A percentile compares a stretch with the other conserved stretches of the same genome.
Evolutionary conservation across 2,888 invertebrate species (phyloP).

Genomic region (Amiota mariae): DNA sequence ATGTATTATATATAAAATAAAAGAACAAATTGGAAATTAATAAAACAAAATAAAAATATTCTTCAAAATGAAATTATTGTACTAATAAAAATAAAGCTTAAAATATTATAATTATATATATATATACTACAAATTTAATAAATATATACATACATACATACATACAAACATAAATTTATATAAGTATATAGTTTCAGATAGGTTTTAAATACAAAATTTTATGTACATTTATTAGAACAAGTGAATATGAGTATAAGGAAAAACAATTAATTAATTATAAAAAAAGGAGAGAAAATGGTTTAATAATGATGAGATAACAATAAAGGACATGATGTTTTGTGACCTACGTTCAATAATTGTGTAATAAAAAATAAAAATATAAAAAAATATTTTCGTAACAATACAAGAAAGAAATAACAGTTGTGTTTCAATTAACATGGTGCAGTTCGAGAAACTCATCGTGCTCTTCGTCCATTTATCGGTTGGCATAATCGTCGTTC

Average conservation of each 20-base stretch:
- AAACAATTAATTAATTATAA: conserved; percentile 29
- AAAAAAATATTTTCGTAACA: conserved; percentile 53
- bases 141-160: neutral
- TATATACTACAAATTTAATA: conserved; percentile 24
- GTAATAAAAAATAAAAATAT: conserved; percentile 47
- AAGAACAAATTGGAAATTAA: neutral
- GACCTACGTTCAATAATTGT: conserved; percentile 49
- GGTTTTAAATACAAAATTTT: conserved; percentile 52
- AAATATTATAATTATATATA: conserved; percentile 1
- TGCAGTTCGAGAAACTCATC: no score
- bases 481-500: no score
- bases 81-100: conserved; percentile 20
- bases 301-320: conserved; percentile 38
- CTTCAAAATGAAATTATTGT: conserved; percentile 27
- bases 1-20: conserved; percentile 52
- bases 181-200: conserved; percentile 47
- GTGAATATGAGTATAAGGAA: no score
- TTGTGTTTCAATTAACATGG: neutral
- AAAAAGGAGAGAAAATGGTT: conserved; percentile 45
- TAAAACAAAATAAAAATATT: conserved; percentile 34
- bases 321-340: conserved; percentile 27
- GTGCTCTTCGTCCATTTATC: no score
- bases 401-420: conserved; percentile 28
- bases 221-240: conserved; percentile 35
- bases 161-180: conserved; percentile 29